Evolutionary conservation across 2,888 invertebrate genomes (phyloP), one percentile per base, ranked within the genome.

Genomic region (Pseudanteris insignis): DNA sequence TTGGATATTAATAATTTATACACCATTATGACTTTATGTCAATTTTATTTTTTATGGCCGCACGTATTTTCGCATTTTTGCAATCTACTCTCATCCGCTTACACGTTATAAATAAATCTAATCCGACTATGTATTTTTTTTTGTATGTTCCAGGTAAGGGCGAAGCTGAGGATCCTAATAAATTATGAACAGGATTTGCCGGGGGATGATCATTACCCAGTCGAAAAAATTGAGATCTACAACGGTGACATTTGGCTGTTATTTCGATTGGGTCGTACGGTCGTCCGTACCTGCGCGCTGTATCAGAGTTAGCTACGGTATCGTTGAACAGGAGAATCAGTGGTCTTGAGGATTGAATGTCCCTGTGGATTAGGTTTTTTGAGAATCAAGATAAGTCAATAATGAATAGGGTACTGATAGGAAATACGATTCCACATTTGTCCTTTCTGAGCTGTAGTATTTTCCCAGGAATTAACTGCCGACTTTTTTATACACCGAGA

Each of bases 181-280:
- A 57, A 43, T 57, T 43, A 50, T 43, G 58, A 50, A 58, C 29
- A 9, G 44, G 47, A 44, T 50, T 50, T 48, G 12, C 12, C 38
- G 14, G 36, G 38, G 58, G 50, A 58, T 58, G 44, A 50, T 58
- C 38, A 58, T 58, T 50, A 44, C 32, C 30, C 30, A 30, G 38
- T 44, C 44, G 50, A 48, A 58, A 32, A 58, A 58, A 50, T 58
- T 58, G 58, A 50, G 50, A 58, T 50, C 44, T 50, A 48, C 15
- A 15, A 26, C 44, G 37, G 25, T 44, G 44, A 38, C 44, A 29
- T 11, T 43, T 34, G 43, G 30, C n/a, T n/a, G n/a, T n/a, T 43
- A 46, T 37, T 43, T 10, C n/a, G 11, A 32, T 15, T 13, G 33
- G 21, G 30, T 26, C 26, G 8, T 8, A 21, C 21, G 21, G n/a